Evolutionary conservation across 2,797 vertebrate genomes (phyloP).

Genomic region (Hippoglossus hippoglossus): DNA sequence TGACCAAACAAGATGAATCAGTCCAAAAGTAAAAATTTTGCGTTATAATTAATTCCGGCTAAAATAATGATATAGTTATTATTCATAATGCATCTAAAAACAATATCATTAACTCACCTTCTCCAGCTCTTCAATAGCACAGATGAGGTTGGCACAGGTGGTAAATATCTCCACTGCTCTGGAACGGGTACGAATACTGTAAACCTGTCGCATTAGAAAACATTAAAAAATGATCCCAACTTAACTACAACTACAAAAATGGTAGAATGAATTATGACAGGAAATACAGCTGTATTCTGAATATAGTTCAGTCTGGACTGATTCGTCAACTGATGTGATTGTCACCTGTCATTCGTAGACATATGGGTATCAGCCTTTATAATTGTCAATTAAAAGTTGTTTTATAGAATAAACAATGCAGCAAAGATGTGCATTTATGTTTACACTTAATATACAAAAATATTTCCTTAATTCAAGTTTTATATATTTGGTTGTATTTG

Average conservation of each 20-base stretch:
- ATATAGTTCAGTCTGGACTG: too few species aligned
- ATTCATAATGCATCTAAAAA: neutral
- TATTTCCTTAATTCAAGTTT: too few species aligned
- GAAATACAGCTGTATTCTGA: too few species aligned
- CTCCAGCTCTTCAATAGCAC: constrained; percentile 96
- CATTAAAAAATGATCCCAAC: neutral
- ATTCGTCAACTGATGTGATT: too few species aligned
- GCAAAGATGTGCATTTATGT: too few species aligned
- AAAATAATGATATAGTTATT: neutral
- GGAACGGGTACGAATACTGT: constrained; percentile 95
- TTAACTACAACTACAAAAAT: neutral
- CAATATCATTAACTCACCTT: constrained; percentile 84
- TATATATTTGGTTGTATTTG: too few species aligned
- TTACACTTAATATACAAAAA: too few species aligned
- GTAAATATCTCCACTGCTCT: constrained; percentile 99
- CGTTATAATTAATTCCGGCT: neutral
- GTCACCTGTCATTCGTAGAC: too few species aligned
- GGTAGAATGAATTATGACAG: neutral
- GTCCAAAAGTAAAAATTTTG: neutral
- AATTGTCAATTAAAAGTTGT: too few species aligned
- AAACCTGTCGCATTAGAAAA: constrained; percentile 83
- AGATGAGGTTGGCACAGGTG: constrained; percentile 98
- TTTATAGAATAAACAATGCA: too few species aligned
- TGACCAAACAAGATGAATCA: neutral
- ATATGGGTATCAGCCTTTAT: too few species aligned